A percentile compares a stretch with the other conserved stretches of the same genome.
phyloP scores from a whole-genome alignment of 2,113 vertebrate species.

The Craseonycteris thonglongyai region DNA sequence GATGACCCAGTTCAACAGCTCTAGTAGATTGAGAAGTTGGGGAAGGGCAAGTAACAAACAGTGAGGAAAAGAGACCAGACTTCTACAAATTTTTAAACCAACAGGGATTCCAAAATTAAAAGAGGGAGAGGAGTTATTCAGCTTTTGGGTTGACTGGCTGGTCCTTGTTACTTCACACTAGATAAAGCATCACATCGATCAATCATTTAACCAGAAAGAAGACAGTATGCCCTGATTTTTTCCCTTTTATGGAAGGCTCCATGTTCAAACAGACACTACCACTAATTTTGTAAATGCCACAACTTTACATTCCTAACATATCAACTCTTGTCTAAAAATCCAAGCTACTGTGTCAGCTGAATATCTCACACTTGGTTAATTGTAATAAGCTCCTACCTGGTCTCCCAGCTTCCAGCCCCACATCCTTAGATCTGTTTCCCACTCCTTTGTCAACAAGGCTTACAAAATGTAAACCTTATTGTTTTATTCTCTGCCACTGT shows the following conservation, averaged over 20 bases:
- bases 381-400: not conserved
- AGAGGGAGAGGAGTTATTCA: not conserved
- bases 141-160: not conserved
- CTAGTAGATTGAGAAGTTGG: not conserved
- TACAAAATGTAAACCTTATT: not conserved
- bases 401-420: not conserved
- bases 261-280: not conserved
- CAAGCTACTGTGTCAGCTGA: not conserved
- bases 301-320: not conserved
- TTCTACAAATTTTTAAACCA: not conserved
- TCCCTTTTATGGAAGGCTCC: not conserved
- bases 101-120: not conserved
- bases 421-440: not conserved
- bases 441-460: not conserved
- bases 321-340: not conserved
- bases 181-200: not conserved
- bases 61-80: not conserved
- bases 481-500: not conserved
- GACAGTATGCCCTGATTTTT: not conserved
- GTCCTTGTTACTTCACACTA: not conserved
- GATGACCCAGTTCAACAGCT: not conserved
- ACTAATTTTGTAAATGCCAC: not conserved
- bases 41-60: not conserved
- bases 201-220: not conserved
- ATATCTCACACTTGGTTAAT: not conserved